Base-by-base conservation (phyloP, 2,113 vertebrate species). In the Alces alces region DNA sequence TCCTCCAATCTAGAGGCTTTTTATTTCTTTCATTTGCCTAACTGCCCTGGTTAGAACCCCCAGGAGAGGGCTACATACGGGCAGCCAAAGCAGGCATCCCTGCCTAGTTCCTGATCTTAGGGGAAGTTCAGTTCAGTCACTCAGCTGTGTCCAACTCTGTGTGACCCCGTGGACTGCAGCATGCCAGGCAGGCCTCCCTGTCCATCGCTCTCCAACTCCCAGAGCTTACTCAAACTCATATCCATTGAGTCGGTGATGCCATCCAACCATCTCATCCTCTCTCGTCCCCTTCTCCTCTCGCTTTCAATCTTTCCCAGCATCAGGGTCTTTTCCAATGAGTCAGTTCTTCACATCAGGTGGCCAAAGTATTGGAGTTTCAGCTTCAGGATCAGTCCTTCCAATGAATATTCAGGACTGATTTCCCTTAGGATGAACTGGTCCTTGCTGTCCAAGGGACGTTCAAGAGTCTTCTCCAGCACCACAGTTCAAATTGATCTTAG, bases 271-370 rank as follows among this genome's bases (percentile, higher is more conserved):
- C n/a, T 36, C n/a, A 70, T 70, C n/a, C n/a, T 70, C 9, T 70
- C 33, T 70, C 0, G 2, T 70, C 64, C 64, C 66, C 66, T 36
- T 70, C 33, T 36, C 61, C 61, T 9, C n/a, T 9, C 0, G 0
- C 4, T 19, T 36, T 70, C 19, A 70, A 36, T 70, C 64, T 70
- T 36, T 70, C 64, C n/a, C n/a, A 70, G 64, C 64, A 70, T 36
- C 17, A 23, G 4, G 0, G 64, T 70, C n/a, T 70, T 70, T 70
- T 70, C 64, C 0, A 36, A 36, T 70, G n/a, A 36, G 64, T 70
- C n/a, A 36, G 64, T 70, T 70, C n/a, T 70, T 70, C 5, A 8
- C n/a, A 23, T 70, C n/a, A 70, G n/a, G 9, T 70, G 64, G 64
- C n/a, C 17, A 36, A 36, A 70, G 17, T 36, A 36, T 36, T 70